Evolutionary conservation across 2,797 vertebrate species (phyloP), one percentile per base, ranked within the genome.

Genomic region (Sebastes aleutianus): DNA sequence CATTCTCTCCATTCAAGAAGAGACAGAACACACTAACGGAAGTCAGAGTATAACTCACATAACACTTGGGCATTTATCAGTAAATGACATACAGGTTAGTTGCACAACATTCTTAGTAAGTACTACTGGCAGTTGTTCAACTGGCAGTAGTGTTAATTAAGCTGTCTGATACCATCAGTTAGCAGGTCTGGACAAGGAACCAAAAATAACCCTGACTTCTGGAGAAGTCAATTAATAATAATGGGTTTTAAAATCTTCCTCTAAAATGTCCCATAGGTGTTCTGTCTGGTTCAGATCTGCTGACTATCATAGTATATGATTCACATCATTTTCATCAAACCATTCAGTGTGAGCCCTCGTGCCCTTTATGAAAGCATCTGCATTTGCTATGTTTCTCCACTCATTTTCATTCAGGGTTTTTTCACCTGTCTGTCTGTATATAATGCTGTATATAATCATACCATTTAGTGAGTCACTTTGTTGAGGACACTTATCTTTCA

Each of bases 141-240:
- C 39, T 80, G 69, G 62, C 68, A 58, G 50, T 13, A 9, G 8
- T 39, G 31, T 27, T 24, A 59, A 62, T 62, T 69, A 76, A 70
- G 56, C 70, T 67, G 79, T 59, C 56, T 85, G 65, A 59, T 70
- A 18, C 9, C 26, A 20, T 66, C 16, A 78, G 5, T 80, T 36
- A 80, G 43, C 8, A 56, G 14, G 62, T 68, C 63, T 20, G 47
- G 31, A 66, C 32, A 62, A 74, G 56, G 18, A 77, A 14, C 31
- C 43, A 34, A 39, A 64, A 64, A 79, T 43, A 43, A 69, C 3
- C 27, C n/a, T 0, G 47, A 50, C 47, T 20, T 50, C 47, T 43
- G 14, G 36, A 39, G 1, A 39, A 39, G 36, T 39, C 0, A 39
- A 39, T 14, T 39, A 14, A 6, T 39, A 14, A 39, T 14, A 39